Evolutionary conservation across 53 echinoderm and acorn worm genomes (phyloP).

Genomic region (Paracentrotus lividus): DNA sequence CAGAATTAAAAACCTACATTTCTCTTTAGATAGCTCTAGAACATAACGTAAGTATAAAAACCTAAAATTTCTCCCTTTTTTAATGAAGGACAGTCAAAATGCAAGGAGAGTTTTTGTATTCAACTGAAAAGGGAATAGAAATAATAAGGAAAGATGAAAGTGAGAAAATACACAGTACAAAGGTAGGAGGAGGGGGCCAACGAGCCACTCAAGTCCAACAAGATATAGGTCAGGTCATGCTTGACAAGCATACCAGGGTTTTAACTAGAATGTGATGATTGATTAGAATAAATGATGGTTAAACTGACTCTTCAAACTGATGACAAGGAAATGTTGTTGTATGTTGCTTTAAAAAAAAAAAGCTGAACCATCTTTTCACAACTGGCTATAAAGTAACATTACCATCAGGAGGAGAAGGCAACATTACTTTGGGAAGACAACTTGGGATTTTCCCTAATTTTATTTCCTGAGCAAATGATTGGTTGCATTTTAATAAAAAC

Average conservation of each 20-base stretch:
- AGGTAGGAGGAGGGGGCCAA: neutral
- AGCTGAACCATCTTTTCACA: constrained; percentile 29
- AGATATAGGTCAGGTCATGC: constrained; percentile 43
- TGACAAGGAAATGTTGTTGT: neutral
- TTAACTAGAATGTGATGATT: constrained; percentile 58
- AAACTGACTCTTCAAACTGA: neutral
- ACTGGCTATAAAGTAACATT: neutral
- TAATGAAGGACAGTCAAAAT: too few species aligned
- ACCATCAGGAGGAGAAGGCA: neutral
- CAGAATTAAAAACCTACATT: neutral
- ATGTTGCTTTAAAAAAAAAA: neutral
- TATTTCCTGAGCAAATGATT: too few species aligned
- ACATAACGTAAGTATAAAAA: too few species aligned
- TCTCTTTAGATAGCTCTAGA: too few species aligned
- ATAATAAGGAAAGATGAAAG: neutral
- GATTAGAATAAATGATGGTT: constrained; percentile 53
- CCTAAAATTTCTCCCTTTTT: too few species aligned
- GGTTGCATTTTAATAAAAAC: too few species aligned
- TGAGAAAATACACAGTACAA: neutral
- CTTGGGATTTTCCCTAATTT: neutral
- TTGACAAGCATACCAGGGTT: constrained; percentile 38
- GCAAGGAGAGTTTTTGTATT: neutral
- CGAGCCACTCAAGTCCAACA: neutral
- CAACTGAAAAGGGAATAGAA: neutral
- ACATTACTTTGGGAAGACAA: neutral